Evolutionary conservation across 2,113 vertebrate species (phyloP).

Genomic region (Notarius quadriscutis): DNA sequence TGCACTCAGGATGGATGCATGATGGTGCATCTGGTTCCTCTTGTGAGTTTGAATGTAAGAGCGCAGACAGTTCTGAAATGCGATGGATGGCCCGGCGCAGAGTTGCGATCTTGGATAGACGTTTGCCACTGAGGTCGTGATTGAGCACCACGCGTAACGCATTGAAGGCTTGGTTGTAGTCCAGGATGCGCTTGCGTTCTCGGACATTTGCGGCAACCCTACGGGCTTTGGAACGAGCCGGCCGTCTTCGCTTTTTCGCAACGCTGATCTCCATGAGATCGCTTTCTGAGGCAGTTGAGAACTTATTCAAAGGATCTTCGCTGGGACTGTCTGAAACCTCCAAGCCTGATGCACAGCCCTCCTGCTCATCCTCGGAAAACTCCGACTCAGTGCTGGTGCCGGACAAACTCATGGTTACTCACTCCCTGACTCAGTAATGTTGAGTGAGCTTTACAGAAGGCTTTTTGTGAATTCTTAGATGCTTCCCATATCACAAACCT

Average conservation of each 20-base stretch:
- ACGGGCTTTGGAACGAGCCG: slow-evolving; percentile 87
- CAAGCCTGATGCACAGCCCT: slow-evolving; percentile 49
- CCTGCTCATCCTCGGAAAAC: slow-evolving; percentile 74
- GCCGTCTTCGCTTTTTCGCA: slow-evolving; percentile 77
- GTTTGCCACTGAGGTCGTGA: slow-evolving; percentile 89
- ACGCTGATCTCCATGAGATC: slow-evolving; percentile 61
- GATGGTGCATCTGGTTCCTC: slow-evolving; percentile 47
- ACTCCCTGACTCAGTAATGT: background rate
- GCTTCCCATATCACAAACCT: slow-evolving; percentile 20
- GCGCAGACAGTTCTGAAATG: slow-evolving; percentile 85
- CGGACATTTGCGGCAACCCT: slow-evolving; percentile 91
- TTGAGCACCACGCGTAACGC: slow-evolving; percentile 84
- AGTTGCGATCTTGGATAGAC: slow-evolving; percentile 95
- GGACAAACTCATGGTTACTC: slow-evolving; percentile 6
- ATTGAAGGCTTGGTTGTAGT: slow-evolving; percentile 97
- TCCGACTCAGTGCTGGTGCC: slow-evolving; percentile 64
- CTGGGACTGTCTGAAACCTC: slow-evolving; percentile 57
- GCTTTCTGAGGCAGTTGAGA: slow-evolving; percentile 60
- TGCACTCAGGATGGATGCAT: slow-evolving; percentile 79
- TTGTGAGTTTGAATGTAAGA: slow-evolving; percentile 71
- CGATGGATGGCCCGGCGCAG: slow-evolving; percentile 89
- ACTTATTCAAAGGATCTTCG: slow-evolving; percentile 50
- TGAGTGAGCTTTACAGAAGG: background rate
- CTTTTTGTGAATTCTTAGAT: background rate
- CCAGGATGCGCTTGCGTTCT: slow-evolving; percentile 93